A percentile compares a stretch with the other conserved stretches of the same genome.
These are phyloP conservation scores for Bilobella aurantiaca DNA, from an alignment of 1,140 invertebrate species.

Conservation along the genomic window DNA sequence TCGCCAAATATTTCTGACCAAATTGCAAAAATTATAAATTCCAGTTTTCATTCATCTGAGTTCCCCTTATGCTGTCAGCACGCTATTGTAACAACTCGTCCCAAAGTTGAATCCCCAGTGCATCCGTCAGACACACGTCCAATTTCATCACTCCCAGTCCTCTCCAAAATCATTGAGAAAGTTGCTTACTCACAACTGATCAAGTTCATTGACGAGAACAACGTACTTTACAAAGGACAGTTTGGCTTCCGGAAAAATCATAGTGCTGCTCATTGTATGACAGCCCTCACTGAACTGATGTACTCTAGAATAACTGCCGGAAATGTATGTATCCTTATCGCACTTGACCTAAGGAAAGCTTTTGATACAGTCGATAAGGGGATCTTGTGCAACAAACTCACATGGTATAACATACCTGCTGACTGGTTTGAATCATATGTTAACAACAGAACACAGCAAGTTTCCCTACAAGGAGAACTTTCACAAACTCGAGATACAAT, in stretches of 20 bases:
- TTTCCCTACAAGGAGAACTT: not conserved
- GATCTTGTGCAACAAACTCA: constrained; percentile 8
- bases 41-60: not conserved
- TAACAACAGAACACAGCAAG: constrained; percentile 12
- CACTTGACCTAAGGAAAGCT: constrained; percentile 15
- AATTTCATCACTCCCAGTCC: not conserved
- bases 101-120: not conserved
- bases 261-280: not conserved
- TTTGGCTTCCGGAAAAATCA: constrained; percentile 18
- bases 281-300: constrained; percentile 9
- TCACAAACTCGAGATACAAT: not conserved
- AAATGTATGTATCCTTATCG: not conserved
- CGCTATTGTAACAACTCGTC: not conserved
- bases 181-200: not conserved
- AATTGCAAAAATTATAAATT: not conserved
- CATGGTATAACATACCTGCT: constrained; percentile 16
- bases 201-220: not conserved
- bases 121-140: not conserved
- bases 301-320: constrained; percentile 4
- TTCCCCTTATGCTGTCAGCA: not conserved
- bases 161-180: not conserved
- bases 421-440: constrained; percentile 10
- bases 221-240: not conserved
- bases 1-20: not conserved
- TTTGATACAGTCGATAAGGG: constrained; percentile 10